Base-by-base conservation (phyloP, 2,797 vertebrate genomes). In the Moxostoma hubbsi region DNA sequence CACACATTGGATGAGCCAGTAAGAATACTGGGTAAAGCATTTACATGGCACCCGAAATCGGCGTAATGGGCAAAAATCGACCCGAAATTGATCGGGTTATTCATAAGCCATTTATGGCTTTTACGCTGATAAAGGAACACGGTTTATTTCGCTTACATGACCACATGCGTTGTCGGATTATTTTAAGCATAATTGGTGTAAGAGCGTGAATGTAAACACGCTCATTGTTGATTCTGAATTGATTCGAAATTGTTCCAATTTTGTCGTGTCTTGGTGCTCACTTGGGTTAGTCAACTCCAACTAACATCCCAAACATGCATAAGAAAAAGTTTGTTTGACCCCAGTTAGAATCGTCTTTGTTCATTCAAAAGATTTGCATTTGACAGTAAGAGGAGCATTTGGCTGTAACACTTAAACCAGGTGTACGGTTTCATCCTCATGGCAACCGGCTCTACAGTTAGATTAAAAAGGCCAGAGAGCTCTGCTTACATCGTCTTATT, bases 401-500 rank as follows among this genome's bases (percentile, higher is more conserved):
- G 76, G 51, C 77, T 64, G 43, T n/a, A 72, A 72, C 68, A 64
- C 50, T 55, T 71, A 47, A 71, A 79, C 77, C 68, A 4, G 68
- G 77, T 63, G 50, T 72, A 72, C n/a, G 49, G 67, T 79, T 79
- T 63, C 76, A 53, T 58, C 58, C 47, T 5, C 18, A 8, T 62
- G 55, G 7, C 59, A 62, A 43, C 24, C 24, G 12, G 15, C 24
- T 5, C 10, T 9, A 13, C 5, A 36, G 36, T 36, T 62, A 4
- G 4, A 49, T 55, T 36, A 15, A n/a, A 58, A 55, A 72, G 77
- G 68, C 77, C 36, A 72, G 50, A 62, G 77, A 72, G 77, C 77
- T 79, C 77, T 15, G 68, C 64, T 79, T 79, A 79, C 77, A 72
- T 78, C n/a, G 45, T 50, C 69, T 73, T 73, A 72, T 79, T 72